Base-by-base conservation (phyloP, 1,140 invertebrate genomes). In the Drosophila grimshawi region DNA sequence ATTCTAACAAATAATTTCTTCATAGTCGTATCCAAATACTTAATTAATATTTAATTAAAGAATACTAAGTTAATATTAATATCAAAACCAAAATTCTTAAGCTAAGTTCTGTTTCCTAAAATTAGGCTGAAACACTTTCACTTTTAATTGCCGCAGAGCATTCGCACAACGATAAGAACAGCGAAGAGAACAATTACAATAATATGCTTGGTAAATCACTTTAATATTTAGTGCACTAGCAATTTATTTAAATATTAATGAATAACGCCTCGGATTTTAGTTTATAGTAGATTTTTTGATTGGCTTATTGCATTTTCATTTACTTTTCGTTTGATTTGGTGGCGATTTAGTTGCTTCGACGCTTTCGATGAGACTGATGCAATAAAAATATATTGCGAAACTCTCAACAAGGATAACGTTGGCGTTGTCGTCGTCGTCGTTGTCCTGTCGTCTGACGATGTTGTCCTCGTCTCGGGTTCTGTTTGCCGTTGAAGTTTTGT, bases 311-410 rank as follows among this genome's bases (percentile, higher is more conserved):
- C 71, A 69, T 49, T 60, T 71, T 55, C 11, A 46, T 70, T 63
- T 62, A 53, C 67, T 61, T 57, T 57, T 33, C 55, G 64, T 56
- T 46, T 8, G 55, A 60, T 59, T 76, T 76, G 49, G 63, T 51
- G 74, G 85, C 80, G 85, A 85, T 66, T 88, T 32, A 53, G 65
- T 78, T 80, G 80, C 66, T 80, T 85, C 70, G 85, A 89, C 85
- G 85, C 74, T 89, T 88, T 65, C 77, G 85, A 67, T 89, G 70
- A 75, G 85, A 88, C 85, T 88, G 85, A 85, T 85, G 80, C 85
- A 88, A 89, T 88, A 89, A 83, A 88, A 89, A 85, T 89, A 85
- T 89, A 89, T 88, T 81, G 85, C 85, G 67, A 85, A 89, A 88
- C 85, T 85, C 83, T 88, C 85, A 88, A 89, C 85, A 89, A 88